A percentile compares a stretch with the other conserved stretches of the same genome.
Conservation (phyloP, 2,888 invertebrate genomes). For the Anagyrus pseudococci region DNA sequence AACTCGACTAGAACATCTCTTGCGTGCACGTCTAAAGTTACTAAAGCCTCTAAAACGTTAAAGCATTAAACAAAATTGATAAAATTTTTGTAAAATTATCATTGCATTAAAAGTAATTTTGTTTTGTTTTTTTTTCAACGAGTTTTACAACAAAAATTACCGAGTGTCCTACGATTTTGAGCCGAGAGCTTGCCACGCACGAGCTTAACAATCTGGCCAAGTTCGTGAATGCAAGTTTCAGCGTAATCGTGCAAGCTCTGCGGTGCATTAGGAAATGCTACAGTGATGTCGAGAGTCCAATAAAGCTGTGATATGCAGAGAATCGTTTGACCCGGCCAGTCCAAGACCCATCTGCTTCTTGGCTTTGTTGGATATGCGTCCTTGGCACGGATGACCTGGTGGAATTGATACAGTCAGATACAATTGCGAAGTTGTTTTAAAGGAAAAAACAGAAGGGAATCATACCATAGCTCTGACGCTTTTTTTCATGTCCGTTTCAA, state of each 20-base stretch:
- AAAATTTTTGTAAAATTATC: background rate
- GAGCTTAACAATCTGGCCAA: slow-evolving; percentile 81
- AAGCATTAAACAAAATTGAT: background rate
- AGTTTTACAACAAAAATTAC: slow-evolving; percentile 57
- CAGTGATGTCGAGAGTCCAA: slow-evolving; percentile 91
- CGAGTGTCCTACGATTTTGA: slow-evolving; percentile 88
- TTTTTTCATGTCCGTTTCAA: slow-evolving; percentile 60
- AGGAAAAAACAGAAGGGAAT: background rate
- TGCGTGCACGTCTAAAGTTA: slow-evolving; percentile 92
- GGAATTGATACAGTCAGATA: background rate
- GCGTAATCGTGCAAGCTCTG: slow-evolving; percentile 71
- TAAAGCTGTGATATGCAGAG: slow-evolving; percentile 81
- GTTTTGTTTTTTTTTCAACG: too few relatives aligned
- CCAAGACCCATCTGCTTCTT: slow-evolving; percentile 66
- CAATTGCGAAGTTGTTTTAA: background rate
- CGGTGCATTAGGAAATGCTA: slow-evolving; percentile 70
- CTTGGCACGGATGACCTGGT: slow-evolving; percentile 61
- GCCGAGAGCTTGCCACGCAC: slow-evolving; percentile 85
- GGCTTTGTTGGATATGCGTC: slow-evolving; percentile 59
- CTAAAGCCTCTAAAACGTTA: slow-evolving; percentile 74
- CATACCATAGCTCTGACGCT: slow-evolving; percentile 62
- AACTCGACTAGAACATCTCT: slow-evolving; percentile 82
- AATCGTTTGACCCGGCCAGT: slow-evolving; percentile 73
- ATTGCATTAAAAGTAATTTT: too few relatives aligned
- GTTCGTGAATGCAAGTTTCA: slow-evolving; percentile 76